A percentile compares a stretch with the other conserved stretches of the same genome.
These are phyloP conservation scores for Drosophila anceps DNA, from an alignment of 2,888 invertebrate genomes.

Conservation along the genomic window DNA sequence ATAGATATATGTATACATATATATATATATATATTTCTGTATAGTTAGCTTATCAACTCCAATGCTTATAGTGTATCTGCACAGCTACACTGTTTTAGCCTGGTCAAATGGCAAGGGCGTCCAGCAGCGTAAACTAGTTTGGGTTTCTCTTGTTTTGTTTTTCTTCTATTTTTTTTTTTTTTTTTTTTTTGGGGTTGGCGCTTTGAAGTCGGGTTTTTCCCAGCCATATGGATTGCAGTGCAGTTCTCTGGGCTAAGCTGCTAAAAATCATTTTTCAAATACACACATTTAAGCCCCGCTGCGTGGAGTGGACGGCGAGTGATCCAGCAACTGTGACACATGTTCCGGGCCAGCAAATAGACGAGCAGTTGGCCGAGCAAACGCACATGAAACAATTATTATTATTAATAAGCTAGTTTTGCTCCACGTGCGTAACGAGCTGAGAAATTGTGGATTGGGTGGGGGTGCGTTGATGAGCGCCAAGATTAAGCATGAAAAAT, in stretches of 20 bases:
- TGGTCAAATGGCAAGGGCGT: slow-evolving; percentile 53
- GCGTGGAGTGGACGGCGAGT: slow-evolving; percentile 32
- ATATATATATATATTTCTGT: too few species aligned
- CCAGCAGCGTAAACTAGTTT: slow-evolving; percentile 60
- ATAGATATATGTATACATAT: too few species aligned
- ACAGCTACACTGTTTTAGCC: slow-evolving; percentile 20
- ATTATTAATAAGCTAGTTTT: slow-evolving; percentile 79
- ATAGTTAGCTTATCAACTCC: neutral
- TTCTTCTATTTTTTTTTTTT: neutral
- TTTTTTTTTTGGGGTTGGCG: slow-evolving; percentile 3
- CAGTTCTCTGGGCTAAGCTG: slow-evolving; percentile 58
- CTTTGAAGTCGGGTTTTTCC: slow-evolving; percentile 29
- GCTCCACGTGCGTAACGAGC: slow-evolving; percentile 59
- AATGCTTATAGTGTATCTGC: slow-evolving; percentile 7
- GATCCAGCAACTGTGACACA: slow-evolving; percentile 70
- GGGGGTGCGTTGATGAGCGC: slow-evolving; percentile 55
- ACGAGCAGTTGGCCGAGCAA: slow-evolving; percentile 12
- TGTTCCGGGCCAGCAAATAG: slow-evolving; percentile 58
- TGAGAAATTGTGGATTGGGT: neutral
- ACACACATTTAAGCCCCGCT: slow-evolving; percentile 56
- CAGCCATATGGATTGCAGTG: slow-evolving; percentile 27
- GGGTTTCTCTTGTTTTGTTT: slow-evolving; percentile 6
- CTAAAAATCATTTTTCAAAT: slow-evolving; percentile 74
- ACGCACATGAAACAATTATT: slow-evolving; percentile 76
- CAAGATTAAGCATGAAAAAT: slow-evolving; percentile 79